A percentile compares a stretch with the other conserved stretches of the same genome.
These are phyloP conservation scores for Latheticus oryzae DNA, from an alignment of 2,888 invertebrate species.

Conservation along the genomic window DNA sequence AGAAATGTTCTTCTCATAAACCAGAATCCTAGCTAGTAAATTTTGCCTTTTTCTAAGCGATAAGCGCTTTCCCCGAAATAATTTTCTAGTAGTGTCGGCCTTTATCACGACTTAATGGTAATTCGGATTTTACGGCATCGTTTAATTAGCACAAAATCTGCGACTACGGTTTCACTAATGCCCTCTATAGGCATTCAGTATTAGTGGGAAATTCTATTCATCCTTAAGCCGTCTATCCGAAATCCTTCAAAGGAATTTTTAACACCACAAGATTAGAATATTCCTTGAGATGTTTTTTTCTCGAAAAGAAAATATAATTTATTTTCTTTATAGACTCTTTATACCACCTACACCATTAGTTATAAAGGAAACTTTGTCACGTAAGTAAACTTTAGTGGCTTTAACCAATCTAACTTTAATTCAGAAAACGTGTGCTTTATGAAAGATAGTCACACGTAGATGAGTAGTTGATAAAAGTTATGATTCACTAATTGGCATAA, in stretches of 20 bases:
- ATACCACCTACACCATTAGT: constrained; percentile 21
- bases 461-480: no score
- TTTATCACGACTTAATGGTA: constrained; percentile 39
- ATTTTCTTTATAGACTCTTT: no score
- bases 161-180: constrained; percentile 28
- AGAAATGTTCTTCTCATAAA: no score
- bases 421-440: constrained; percentile 29
- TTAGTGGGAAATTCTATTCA: constrained; percentile 24
- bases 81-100: constrained; percentile 32
- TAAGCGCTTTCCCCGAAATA: constrained; percentile 36
- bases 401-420: constrained; percentile 36
- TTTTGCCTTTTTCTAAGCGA: constrained; percentile 19
- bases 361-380: constrained; percentile 33
- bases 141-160: constrained; percentile 38
- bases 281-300: no score
- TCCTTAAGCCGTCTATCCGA: constrained; percentile 11
- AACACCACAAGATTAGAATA: constrained; percentile 14
- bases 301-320: no score
- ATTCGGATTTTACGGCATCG: constrained; percentile 35
- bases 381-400: constrained; percentile 33
- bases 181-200: constrained; percentile 19
- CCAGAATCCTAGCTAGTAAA: no score
- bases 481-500: no score
- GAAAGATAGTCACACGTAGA: no score
- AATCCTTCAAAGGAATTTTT: constrained; percentile 15